A percentile compares a stretch with the other conserved stretches of the same genome.
These are phyloP conservation scores for Sciurus niger DNA, from an alignment of 2,113 vertebrate genomes.

Conservation along the genomic window DNA sequence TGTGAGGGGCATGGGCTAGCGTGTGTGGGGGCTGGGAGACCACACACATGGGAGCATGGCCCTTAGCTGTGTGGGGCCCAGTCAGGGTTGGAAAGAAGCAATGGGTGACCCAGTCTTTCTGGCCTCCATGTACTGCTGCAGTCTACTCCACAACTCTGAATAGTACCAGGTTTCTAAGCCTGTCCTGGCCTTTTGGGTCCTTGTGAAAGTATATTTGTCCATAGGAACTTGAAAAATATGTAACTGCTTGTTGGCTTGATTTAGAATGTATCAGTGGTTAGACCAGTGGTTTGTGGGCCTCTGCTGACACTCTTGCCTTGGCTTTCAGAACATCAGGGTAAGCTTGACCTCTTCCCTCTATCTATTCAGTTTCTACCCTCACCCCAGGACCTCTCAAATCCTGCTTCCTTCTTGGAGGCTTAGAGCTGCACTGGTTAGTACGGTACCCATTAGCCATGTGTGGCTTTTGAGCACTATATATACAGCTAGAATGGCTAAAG, in stretches of 20 bases:
- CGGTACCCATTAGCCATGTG: accelerated
- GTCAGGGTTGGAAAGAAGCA: too few relatives aligned
- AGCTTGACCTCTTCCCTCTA: not conserved
- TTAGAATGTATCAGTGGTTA: not conserved
- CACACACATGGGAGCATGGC: accelerated
- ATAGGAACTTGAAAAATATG: not conserved
- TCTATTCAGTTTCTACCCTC: not conserved
- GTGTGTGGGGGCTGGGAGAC: not conserved
- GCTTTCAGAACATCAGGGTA: not conserved
- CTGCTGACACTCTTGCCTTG: not conserved
- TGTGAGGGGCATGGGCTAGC: not conserved
- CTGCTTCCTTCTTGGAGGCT: not conserved
- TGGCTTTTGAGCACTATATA: not conserved
- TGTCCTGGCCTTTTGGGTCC: not conserved
- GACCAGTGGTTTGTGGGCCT: not conserved
- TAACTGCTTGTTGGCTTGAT: not conserved
- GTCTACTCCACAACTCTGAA: not conserved
- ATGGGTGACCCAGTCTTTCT: accelerated
- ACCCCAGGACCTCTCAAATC: not conserved
- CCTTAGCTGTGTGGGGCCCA: not conserved
- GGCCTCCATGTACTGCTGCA: accelerated
- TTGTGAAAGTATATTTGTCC: not conserved
- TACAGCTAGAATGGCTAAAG: not conserved
- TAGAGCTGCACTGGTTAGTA: not conserved
- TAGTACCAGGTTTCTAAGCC: not conserved